A percentile compares a stretch with the other conserved stretches of the same genome.
phyloP scores from a whole-genome alignment of 2,113 vertebrate species.

The Electrona antarctica region DNA sequence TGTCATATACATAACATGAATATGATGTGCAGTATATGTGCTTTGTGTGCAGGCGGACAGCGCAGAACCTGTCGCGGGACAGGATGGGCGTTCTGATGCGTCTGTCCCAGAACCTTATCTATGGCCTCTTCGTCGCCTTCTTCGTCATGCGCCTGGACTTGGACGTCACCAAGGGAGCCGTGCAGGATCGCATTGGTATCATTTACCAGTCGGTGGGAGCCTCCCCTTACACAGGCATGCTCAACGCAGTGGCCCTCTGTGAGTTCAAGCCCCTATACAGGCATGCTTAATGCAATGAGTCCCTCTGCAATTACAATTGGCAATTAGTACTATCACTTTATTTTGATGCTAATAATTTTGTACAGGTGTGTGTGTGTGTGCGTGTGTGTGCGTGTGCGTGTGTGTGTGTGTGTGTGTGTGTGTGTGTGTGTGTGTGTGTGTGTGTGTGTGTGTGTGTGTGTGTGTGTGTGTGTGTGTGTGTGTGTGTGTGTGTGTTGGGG shows the following conservation, averaged over 20 bases:
- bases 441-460: not conserved
- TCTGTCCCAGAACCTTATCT: slow-evolving; percentile 90
- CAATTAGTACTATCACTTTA: too few species aligned
- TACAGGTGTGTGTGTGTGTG: too few species aligned
- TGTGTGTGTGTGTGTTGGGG: slow-evolving; percentile 1
- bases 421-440: slow-evolving; percentile 14
- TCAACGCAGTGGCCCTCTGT: slow-evolving; percentile 93
- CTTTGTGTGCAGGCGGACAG: slow-evolving; percentile 80
- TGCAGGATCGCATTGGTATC: slow-evolving; percentile 92
- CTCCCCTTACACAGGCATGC: slow-evolving; percentile 91
- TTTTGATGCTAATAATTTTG: too few species aligned
- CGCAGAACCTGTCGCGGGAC: slow-evolving; percentile 87
- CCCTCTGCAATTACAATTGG: too few species aligned
- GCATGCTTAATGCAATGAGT: too few species aligned
- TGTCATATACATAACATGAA: too few species aligned
- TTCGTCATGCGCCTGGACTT: slow-evolving; percentile 84
- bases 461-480: not conserved
- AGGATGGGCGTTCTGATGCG: slow-evolving; percentile 89
- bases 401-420: not conserved
- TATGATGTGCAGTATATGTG: not conserved
- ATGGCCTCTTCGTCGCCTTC: slow-evolving; percentile 87
- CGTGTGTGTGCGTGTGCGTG: not conserved
- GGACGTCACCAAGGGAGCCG: slow-evolving; percentile 83
- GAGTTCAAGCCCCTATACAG: slow-evolving; percentile 68
- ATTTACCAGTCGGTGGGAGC: slow-evolving; percentile 90